Percentiles rank a stretch among this genome's conserved stretches.
phyloP scores from a whole-genome alignment of 92 coral and sea anemone species.

The Phymanthus crucifer region DNA sequence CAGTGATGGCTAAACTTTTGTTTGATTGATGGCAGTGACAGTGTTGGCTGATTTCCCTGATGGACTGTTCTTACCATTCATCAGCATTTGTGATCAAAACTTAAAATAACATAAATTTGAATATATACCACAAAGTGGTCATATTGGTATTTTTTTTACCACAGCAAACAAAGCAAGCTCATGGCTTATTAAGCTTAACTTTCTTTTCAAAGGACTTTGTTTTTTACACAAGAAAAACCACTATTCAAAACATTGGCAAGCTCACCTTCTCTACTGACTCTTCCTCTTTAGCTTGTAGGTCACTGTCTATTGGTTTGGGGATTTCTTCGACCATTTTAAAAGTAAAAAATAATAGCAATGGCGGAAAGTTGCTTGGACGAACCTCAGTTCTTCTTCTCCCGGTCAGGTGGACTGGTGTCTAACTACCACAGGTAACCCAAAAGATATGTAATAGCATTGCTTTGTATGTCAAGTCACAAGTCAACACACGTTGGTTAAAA shows the following conservation, averaged over 20 bases:
- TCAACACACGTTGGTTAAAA: no score
- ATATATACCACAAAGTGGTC: no score
- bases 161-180: not conserved
- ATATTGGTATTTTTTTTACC: no score
- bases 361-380: not conserved
- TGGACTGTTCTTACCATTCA: no score
- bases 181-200: not conserved
- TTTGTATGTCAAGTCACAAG: no score
- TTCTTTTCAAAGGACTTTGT: not conserved
- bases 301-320: not conserved
- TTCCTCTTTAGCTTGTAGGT: not conserved
- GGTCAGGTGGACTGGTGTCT: not conserved
- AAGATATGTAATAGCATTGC: no score
- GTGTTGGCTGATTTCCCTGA: no score
- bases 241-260: not conserved
- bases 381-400: not conserved
- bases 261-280: constrained; percentile 2
- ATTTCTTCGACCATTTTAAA: not conserved
- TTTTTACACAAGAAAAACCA: not conserved
- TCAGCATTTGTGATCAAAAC: no score
- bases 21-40: no score
- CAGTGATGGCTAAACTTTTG: no score
- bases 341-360: not conserved
- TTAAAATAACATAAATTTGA: no score
- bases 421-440: not conserved